phyloP scores from a whole-genome alignment of 1,140 invertebrate species.

The Monomorium pharaonis region DNA sequence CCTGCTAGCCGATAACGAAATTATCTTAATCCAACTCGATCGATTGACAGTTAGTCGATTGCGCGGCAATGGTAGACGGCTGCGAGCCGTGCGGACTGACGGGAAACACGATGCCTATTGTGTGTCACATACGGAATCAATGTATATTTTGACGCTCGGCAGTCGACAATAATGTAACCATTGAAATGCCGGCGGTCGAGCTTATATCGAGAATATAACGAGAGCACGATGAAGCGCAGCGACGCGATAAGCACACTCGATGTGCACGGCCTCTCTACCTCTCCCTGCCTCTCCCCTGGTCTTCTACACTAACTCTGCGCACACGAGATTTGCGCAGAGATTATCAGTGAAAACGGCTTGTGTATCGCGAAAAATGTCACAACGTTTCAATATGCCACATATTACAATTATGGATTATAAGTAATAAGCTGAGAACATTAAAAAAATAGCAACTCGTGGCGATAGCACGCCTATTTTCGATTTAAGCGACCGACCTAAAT shows the following conservation, averaged over 20 bases:
- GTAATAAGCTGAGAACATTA: neutral
- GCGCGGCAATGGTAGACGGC: constrained; percentile 65
- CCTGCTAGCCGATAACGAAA: constrained; percentile 73
- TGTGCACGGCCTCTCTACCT: too few relatives aligned
- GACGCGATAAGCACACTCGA: constrained; percentile 8
- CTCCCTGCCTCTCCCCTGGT: too few relatives aligned
- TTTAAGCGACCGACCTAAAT: neutral
- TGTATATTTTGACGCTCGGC: constrained; percentile 67
- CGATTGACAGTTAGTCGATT: constrained; percentile 79
- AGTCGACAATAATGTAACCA: constrained; percentile 68
- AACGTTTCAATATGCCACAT: neutral
- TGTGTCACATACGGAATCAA: constrained; percentile 65
- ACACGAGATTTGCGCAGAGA: constrained; percentile 28
- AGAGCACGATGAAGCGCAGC: constrained; percentile 15
- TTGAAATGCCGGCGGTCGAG: constrained; percentile 56
- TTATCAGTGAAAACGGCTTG: neutral
- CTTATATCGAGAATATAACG: constrained; percentile 46
- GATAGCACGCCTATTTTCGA: neutral
- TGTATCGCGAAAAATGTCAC: neutral
- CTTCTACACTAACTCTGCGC: neutral
- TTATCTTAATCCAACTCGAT: constrained; percentile 77
- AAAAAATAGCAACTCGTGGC: neutral
- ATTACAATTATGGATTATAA: neutral
- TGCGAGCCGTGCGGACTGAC: constrained; percentile 60
- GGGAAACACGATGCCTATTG: constrained; percentile 69